phyloP scores from a whole-genome alignment of 1,140 invertebrate species.

The Spodoptera litura region DNA sequence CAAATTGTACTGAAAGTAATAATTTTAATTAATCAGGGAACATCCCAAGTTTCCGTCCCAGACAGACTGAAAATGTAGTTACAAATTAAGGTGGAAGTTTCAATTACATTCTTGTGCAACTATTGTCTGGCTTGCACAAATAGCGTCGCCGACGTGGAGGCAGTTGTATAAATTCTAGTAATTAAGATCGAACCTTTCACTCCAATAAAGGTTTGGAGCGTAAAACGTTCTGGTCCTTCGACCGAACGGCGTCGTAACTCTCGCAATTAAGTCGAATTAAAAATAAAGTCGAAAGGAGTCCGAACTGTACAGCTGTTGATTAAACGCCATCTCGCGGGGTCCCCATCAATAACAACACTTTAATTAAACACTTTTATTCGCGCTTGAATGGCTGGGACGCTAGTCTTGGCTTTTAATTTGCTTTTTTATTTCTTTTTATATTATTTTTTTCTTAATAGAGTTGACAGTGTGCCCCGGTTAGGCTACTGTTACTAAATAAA shows the following conservation, averaged over 20 bases:
- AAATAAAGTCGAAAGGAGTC: slow-evolving; percentile 77
- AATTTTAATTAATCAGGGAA: slow-evolving; percentile 19
- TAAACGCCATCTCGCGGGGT: slow-evolving; percentile 83
- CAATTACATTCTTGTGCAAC: slow-evolving; percentile 85
- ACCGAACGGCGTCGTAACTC: slow-evolving; percentile 68
- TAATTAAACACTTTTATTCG: slow-evolving; percentile 84
- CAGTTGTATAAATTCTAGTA: slow-evolving; percentile 58
- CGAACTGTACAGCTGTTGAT: slow-evolving; percentile 71
- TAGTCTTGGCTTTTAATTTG: slow-evolving; percentile 77
- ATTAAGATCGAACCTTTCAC: slow-evolving; percentile 63
- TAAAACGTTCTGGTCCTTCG: slow-evolving; percentile 64
- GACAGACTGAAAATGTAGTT: slow-evolving; percentile 73
- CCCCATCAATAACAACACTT: slow-evolving; percentile 84
- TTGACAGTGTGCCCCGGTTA: slow-evolving; percentile 50
- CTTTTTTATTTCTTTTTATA: slow-evolving; percentile 73
- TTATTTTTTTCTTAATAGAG: slow-evolving; percentile 62
- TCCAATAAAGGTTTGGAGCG: slow-evolving; percentile 62
- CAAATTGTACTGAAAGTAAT: slow-evolving; percentile 63
- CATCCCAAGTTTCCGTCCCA: slow-evolving; percentile 11
- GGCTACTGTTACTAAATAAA: slow-evolving; percentile 58
- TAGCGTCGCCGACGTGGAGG: slow-evolving; percentile 21
- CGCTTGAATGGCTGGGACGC: slow-evolving; percentile 73
- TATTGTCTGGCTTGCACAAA: slow-evolving; percentile 67
- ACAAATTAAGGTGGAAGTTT: slow-evolving; percentile 83
- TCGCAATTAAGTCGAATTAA: slow-evolving; percentile 80